Evolutionary conservation across 2,797 vertebrate species (phyloP).

Genomic region (Xiphorhynchus erythropygius): DNA sequence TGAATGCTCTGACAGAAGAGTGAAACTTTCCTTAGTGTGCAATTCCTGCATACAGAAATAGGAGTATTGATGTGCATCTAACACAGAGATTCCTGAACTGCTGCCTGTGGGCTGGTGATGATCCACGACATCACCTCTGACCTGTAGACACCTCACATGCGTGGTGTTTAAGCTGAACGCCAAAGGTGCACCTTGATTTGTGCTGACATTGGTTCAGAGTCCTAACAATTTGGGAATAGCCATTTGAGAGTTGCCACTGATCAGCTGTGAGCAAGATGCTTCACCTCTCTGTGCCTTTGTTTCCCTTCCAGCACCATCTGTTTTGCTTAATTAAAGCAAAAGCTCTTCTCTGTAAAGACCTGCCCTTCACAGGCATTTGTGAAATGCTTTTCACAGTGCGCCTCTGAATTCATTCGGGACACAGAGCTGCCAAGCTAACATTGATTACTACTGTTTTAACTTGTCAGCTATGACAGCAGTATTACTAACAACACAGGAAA

Average conservation of each 20-base stretch:
- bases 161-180: background rate
- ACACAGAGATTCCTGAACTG: background rate
- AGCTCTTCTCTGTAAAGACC: background rate
- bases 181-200: background rate
- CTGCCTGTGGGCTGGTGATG: background rate
- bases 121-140: background rate
- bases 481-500: background rate
- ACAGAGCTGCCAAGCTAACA: background rate
- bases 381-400: conserved; percentile 18
- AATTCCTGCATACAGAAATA: background rate
- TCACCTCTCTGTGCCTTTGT: conserved; percentile 44
- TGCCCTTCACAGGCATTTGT: conserved; percentile 37
- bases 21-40: background rate
- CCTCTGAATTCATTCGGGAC: conserved; percentile 10
- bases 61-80: background rate
- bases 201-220: background rate
- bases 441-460: conserved; percentile 7
- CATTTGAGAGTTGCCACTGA: background rate
- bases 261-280: conserved; percentile 52
- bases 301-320: conserved; percentile 55
- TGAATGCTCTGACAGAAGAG: background rate
- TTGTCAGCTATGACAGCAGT: background rate
- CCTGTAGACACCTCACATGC: background rate
- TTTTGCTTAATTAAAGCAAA: conserved; percentile 47
- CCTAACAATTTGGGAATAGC: background rate